Percentiles rank a stretch among this genome's conserved stretches.
Evolutionary conservation across 2,888 invertebrate species (phyloP).

Genomic region (Orthonychiurus folsomi): DNA sequence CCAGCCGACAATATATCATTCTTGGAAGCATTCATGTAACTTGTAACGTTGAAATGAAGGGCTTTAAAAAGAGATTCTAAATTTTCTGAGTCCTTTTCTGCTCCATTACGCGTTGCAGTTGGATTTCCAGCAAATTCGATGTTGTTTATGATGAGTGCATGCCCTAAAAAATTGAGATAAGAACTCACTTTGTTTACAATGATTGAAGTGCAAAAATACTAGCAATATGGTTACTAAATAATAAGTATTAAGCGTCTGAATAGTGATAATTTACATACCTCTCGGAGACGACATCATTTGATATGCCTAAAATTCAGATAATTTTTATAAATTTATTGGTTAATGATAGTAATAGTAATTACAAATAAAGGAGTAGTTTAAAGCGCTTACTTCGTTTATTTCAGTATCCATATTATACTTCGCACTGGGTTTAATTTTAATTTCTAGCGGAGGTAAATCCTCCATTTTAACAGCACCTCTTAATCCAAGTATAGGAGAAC

Average conservation of each 20-base stretch:
- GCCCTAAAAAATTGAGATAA: too few species aligned
- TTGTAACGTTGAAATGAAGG: conserved; percentile 26
- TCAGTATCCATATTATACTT: conserved; percentile 21
- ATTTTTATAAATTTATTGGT: not conserved
- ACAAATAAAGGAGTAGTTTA: too few species aligned
- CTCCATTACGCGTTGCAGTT: conserved; percentile 23
- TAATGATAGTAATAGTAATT: not conserved
- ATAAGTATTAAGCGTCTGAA: too few species aligned
- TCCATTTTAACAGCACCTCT: conserved; percentile 12
- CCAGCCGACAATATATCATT: conserved; percentile 12
- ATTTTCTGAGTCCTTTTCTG: conserved; percentile 27
- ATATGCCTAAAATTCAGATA: conserved; percentile 19
- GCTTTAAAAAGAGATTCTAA: conserved; percentile 21
- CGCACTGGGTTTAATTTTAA: conserved; percentile 17
- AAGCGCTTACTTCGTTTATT: conserved; percentile 4
- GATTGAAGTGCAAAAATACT: too few species aligned
- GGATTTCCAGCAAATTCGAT: conserved; percentile 27
- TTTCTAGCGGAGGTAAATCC: conserved; percentile 20
- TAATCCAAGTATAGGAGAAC: not conserved
- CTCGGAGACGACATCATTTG: conserved; percentile 30
- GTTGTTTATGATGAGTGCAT: conserved; percentile 35
- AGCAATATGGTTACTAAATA: too few species aligned
- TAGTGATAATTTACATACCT: too few species aligned
- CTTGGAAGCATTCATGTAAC: conserved; percentile 4
- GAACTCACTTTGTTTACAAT: too few species aligned